Conservation (phyloP, 1,140 invertebrate species). For the Sweltsa coloradensis region DNA sequence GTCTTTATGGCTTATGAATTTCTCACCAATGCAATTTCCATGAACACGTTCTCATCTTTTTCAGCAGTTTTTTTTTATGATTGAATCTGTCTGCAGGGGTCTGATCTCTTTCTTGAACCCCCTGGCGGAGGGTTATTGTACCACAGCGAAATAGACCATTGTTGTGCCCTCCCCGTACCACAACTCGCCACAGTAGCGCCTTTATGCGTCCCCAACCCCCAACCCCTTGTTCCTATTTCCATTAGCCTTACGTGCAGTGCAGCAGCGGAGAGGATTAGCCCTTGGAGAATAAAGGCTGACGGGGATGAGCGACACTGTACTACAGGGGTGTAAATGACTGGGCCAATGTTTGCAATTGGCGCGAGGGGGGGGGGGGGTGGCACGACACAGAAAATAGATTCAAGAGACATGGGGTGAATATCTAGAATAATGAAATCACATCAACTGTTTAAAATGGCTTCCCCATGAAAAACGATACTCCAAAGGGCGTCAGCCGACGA, state of each 20-base stretch:
- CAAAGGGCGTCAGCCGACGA: neutral
- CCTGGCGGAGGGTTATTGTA: too few species aligned
- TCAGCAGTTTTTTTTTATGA: too few species aligned
- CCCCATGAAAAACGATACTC: conserved; percentile 3
- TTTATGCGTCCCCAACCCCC: too few species aligned
- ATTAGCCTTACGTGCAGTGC: too few species aligned
- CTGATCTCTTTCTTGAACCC: too few species aligned
- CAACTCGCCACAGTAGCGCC: too few species aligned
- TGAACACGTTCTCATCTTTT: too few species aligned
- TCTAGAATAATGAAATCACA: conserved; percentile 11
- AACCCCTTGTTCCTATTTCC: neutral
- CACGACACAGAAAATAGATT: neutral
- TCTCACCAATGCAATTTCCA: too few species aligned
- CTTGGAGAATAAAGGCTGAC: neutral
- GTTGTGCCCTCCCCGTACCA: too few species aligned
- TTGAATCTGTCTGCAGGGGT: too few species aligned
- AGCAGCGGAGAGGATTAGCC: conserved; percentile 3
- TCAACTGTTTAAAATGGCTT: conserved; percentile 13
- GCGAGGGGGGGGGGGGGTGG: neutral
- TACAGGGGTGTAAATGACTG: conserved; percentile 12
- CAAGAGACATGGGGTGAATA: neutral
- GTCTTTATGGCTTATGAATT: too few species aligned
- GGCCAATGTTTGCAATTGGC: conserved; percentile 7
- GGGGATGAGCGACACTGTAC: neutral
- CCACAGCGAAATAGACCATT: too few species aligned